Evolutionary conservation across 2,797 vertebrate genomes (phyloP), one percentile per base, ranked within the genome.

Genomic region (Urophycis tenuis): DNA sequence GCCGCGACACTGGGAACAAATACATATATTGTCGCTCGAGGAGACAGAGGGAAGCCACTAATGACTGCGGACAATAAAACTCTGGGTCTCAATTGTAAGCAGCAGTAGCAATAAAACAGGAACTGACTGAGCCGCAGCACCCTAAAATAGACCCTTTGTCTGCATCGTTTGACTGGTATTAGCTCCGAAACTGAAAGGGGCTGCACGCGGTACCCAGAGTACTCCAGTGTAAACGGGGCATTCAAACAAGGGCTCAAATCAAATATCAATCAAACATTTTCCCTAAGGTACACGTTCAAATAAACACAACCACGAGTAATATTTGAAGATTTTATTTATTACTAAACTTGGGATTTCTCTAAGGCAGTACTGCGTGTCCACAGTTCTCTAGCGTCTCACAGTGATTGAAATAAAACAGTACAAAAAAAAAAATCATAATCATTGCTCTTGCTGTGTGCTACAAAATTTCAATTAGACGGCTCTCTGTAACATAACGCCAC

Each of bases 41-140:
- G 87, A 92, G 91, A 91, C 89, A 91, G 88, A 90, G 77, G 78
- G 86, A 91, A 91, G 89, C 91, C 89, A 89, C 89, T 92, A 92
- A 93, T 90, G 88, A 90, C 90, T 91, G 87, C 85, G 87, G 89
- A 90, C 89, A 90, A 88, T 87, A 86, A 35, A 87, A 86, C 60
- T 29, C 60, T 29, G 60, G 60, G 60, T 64, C 60, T 29, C 60
- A 3, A 64, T 64, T 64, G 60, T 64, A 11, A 64, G n/a, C 60
- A 64, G 53, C 25, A 69, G 77, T 34, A 87, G 89, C 89, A 90
- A 81, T 78, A 76, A 84, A 41, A 72, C 80, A 79, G 87, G 81
- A 87, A 75, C 77, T 3, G 75, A 84, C 78, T 29, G 73, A 77
- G 89, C 89, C 89, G 77, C 91, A 83, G 80, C 83, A 89, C 89